phyloP scores from a whole-genome alignment of 92 coral and sea anemone species.

The Montipora capitata region DNA sequence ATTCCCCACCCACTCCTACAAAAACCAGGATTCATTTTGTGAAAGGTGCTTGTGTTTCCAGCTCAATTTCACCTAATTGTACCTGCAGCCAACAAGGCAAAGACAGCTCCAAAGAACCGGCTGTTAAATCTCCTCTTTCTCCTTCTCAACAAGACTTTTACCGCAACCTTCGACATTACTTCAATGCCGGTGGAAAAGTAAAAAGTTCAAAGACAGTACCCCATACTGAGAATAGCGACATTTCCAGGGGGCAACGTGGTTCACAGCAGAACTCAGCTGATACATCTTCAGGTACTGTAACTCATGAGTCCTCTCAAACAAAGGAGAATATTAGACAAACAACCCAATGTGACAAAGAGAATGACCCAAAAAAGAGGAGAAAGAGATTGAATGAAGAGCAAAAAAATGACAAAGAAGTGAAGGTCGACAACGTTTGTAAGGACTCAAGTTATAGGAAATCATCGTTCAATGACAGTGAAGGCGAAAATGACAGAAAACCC shows the following conservation, averaged over 20 bases:
- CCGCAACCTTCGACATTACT: slow-evolving; percentile 72
- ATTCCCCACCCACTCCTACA: neutral
- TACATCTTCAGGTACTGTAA: neutral
- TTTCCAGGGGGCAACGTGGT: neutral
- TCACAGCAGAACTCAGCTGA: neutral
- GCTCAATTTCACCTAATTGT: slow-evolving; percentile 7
- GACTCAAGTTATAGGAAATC: neutral
- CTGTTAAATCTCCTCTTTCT: slow-evolving; percentile 20
- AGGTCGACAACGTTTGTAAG: neutral
- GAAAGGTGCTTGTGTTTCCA: slow-evolving; percentile 46
- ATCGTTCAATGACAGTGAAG: neutral
- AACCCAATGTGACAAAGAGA: neutral
- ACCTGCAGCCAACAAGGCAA: slow-evolving; percentile 28
- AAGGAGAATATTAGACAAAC: slow-evolving; percentile 2
- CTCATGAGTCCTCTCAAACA: neutral
- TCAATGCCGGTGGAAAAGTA: slow-evolving; percentile 61
- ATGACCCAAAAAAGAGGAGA: neutral
- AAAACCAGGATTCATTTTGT: slow-evolving; percentile 56
- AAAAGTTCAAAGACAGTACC: slow-evolving; percentile 34
- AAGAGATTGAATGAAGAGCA: neutral
- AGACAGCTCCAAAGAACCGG: neutral
- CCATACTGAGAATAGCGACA: neutral
- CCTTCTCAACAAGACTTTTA: slow-evolving; percentile 77
- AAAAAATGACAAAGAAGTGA: neutral
- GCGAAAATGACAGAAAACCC: slow-evolving; percentile 13